Conservation (phyloP, 2,888 invertebrate genomes). For the Lagria hirta region DNA sequence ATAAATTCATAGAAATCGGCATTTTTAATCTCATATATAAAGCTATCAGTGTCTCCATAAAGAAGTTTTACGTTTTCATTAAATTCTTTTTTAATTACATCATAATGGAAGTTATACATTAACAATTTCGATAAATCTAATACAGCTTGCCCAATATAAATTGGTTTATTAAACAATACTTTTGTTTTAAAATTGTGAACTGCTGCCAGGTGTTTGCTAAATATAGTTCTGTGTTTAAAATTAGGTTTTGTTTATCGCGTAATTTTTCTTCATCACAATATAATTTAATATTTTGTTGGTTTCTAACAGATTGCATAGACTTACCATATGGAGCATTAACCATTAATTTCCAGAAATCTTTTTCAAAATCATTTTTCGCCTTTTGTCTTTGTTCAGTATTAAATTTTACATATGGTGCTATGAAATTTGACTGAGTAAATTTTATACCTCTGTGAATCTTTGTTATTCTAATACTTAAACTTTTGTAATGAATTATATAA, state of each 20-base stretch:
- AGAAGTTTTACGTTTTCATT: constrained; percentile 25
- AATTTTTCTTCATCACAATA: constrained; percentile 24
- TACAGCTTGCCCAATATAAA: constrained; percentile 23
- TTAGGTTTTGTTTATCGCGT: constrained; percentile 26
- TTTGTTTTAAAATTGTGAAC: constrained; percentile 21
- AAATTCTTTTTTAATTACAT: constrained; percentile 26
- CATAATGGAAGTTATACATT: constrained; percentile 22
- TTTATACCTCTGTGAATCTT: constrained; percentile 22
- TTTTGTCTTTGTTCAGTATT: constrained; percentile 27
- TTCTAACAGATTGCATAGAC: constrained; percentile 24
- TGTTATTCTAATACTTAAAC: constrained; percentile 25
- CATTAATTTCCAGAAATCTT: constrained; percentile 20
- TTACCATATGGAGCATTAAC: constrained; percentile 19
- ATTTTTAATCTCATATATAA: constrained; percentile 25
- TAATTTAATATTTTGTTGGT: constrained; percentile 26
- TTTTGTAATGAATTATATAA: constrained; percentile 23
- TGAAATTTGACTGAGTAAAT: constrained; percentile 28
- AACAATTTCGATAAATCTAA: constrained; percentile 26
- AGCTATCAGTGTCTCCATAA: constrained; percentile 24
- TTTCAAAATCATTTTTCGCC: constrained; percentile 15
- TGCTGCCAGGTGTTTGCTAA: constrained; percentile 24
- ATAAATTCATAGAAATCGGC: constrained; percentile 21
- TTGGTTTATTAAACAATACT: constrained; percentile 3
- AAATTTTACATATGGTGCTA: constrained; percentile 28
- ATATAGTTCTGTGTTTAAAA: constrained; percentile 23